A percentile compares a stretch with the other conserved stretches of the same genome.
Conservation (phyloP, 2,888 invertebrate genomes). For the Mythimna impura region DNA sequence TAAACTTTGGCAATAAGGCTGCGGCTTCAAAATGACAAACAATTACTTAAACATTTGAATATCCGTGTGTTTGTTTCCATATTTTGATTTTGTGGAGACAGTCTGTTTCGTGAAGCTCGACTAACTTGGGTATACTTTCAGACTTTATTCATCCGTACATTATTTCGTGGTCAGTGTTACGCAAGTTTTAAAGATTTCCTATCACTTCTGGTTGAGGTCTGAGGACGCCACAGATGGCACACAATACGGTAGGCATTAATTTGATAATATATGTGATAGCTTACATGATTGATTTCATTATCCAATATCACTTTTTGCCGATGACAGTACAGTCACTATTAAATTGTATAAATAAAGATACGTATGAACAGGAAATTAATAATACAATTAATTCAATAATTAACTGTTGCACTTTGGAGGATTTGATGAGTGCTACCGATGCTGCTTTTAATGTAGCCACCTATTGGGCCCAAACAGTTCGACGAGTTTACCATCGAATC, state of each 20-base stretch:
- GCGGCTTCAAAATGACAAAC: neutral
- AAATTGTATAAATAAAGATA: no score
- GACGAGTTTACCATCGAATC: no score
- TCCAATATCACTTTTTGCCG: no score
- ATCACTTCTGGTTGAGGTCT: neutral
- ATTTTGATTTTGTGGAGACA: neutral
- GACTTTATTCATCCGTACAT: conserved; percentile 3
- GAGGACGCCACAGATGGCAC: neutral
- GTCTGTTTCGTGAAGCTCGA: conserved; percentile 12
- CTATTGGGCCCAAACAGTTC: no score
- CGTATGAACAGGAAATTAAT: no score
- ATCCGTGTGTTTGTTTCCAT: neutral
- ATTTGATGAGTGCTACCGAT: no score
- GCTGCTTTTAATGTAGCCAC: no score
- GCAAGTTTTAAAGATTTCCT: neutral
- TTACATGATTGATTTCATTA: neutral
- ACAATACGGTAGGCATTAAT: neutral
- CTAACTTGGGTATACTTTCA: conserved; percentile 10
- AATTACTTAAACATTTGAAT: neutral
- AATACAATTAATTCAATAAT: no score
- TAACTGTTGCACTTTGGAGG: no score
- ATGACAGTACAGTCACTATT: no score
- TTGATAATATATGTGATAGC: neutral
- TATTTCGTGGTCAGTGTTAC: neutral
- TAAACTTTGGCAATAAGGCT: neutral